These are phyloP conservation scores for Hemithea aestivaria DNA, from an alignment of 2,888 invertebrate genomes.

Conservation along the genomic window DNA sequence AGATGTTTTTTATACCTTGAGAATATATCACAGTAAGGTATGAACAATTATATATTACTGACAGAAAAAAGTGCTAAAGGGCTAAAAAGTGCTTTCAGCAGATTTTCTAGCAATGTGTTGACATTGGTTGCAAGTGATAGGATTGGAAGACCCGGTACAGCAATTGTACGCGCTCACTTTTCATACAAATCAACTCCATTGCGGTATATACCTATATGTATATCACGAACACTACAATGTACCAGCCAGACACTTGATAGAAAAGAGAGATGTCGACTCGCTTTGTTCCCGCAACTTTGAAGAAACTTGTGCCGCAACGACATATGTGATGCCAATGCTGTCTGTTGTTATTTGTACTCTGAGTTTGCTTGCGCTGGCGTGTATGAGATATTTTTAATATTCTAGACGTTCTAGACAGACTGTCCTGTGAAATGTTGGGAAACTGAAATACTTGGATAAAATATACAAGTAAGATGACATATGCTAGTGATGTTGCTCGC, in stretches of 20 bases:
- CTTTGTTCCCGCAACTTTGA: slow-evolving; percentile 16
- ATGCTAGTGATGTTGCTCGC: too few relatives aligned
- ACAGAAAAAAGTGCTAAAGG: too few relatives aligned
- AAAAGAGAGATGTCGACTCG: slow-evolving; percentile 14
- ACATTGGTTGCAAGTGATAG: slow-evolving; percentile 30
- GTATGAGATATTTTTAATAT: too few relatives aligned
- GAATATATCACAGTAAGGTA: too few relatives aligned
- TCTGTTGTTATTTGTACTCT: slow-evolving; percentile 4
- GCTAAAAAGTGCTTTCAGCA: slow-evolving; percentile 29
- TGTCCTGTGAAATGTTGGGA: too few relatives aligned
- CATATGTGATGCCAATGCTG: slow-evolving; percentile 13
- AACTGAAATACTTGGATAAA: too few relatives aligned
- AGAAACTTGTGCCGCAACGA: slow-evolving; percentile 10
- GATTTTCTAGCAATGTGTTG: slow-evolving; percentile 7
- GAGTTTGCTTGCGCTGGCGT: background rate
- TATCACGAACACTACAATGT: slow-evolving; percentile 13
- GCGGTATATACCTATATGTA: too few relatives aligned
- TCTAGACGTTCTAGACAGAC: too few relatives aligned
- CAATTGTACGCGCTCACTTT: slow-evolving; percentile 39
- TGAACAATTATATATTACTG: too few relatives aligned
- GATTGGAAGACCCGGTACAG: slow-evolving; percentile 39
- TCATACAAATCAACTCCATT: too few relatives aligned
- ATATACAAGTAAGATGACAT: too few relatives aligned
- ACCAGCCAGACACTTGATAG: slow-evolving; percentile 18
- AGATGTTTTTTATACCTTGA: too few relatives aligned